A percentile compares a stretch with the other conserved stretches of the same genome.
Conservation (phyloP, 2,113 vertebrate genomes). For the Spea bombifrons region DNA sequence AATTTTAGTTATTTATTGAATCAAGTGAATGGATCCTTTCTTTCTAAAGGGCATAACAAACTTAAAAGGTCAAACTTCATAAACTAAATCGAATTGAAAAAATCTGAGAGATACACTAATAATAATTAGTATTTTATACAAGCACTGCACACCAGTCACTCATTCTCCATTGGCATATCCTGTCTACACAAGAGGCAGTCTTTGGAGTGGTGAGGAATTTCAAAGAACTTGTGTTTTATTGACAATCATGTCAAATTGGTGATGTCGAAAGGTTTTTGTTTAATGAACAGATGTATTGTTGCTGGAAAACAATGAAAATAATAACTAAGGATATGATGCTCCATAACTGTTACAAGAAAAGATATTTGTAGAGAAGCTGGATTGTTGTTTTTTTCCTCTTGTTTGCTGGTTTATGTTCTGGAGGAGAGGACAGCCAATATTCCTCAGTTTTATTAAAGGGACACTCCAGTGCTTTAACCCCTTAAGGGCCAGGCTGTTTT, state of each 20-base stretch:
- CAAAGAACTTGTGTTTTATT: slow-evolving; percentile 5
- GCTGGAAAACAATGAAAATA: slow-evolving; percentile 23
- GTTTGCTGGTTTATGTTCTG: slow-evolving; percentile 22
- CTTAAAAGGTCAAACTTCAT: neutral
- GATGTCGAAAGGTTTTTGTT: slow-evolving; percentile 13
- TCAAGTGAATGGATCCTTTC: neutral
- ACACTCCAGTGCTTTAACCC: too few relatives aligned
- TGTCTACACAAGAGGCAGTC: neutral
- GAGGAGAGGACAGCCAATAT: too few relatives aligned
- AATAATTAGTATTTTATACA: neutral
- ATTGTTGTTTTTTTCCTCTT: slow-evolving; percentile 26
- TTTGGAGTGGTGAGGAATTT: neutral
- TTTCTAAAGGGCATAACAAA: neutral
- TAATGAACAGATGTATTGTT: slow-evolving; percentile 38
- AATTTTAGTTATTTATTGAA: neutral
- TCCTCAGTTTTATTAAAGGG: too few relatives aligned
- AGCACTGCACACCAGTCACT: neutral
- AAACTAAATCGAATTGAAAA: neutral
- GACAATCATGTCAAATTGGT: slow-evolving; percentile 17
- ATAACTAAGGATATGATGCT: slow-evolving; percentile 12
- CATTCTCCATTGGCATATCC: too few relatives aligned
- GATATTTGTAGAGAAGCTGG: slow-evolving; percentile 9
- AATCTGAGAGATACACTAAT: neutral
- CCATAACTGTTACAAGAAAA: too few relatives aligned
- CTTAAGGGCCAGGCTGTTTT: too few relatives aligned